phyloP scores from a whole-genome alignment of 2,797 vertebrate species.

The Poecilia gillii region DNA sequence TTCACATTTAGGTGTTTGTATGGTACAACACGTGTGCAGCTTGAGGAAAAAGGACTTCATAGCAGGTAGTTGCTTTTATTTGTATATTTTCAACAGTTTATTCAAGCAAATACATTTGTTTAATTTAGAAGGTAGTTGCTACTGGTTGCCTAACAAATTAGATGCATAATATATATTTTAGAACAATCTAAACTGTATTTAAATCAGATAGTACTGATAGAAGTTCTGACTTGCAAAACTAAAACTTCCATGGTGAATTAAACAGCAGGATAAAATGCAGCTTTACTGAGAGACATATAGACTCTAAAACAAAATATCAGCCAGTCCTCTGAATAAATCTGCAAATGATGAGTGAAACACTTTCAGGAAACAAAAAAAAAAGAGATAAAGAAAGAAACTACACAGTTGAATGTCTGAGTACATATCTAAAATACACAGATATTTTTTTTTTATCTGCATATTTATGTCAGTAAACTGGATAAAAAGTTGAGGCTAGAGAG shows the following conservation, averaged over 20 bases:
- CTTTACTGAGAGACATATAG: constrained; percentile 23
- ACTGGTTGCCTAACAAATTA: neutral
- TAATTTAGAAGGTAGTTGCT: neutral
- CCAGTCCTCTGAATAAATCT: constrained; percentile 52
- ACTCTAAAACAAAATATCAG: constrained; percentile 24
- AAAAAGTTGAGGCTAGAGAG: constrained; percentile 9
- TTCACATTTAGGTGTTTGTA: neutral
- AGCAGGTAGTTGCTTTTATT: neutral
- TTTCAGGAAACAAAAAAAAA: constrained; percentile 10
- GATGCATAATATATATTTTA: neutral
- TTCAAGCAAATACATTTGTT: neutral
- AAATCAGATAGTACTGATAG: constrained; percentile 12
- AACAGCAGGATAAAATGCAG: constrained; percentile 36
- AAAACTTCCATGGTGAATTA: constrained; percentile 6
- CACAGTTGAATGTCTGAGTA: constrained; percentile 24
- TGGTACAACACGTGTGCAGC: neutral
- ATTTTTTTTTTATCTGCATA: constrained; percentile 19
- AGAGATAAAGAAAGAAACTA: constrained; percentile 13
- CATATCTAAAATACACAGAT: constrained; percentile 19
- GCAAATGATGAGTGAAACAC: constrained; percentile 55
- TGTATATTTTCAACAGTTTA: neutral
- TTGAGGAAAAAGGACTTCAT: neutral
- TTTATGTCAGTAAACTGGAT: constrained; percentile 19
- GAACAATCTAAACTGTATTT: neutral
- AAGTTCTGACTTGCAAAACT: neutral